A percentile compares a stretch with the other conserved stretches of the same genome.
Conservation (phyloP, 1,140 invertebrate species). For the Drosophila willistoni region DNA sequence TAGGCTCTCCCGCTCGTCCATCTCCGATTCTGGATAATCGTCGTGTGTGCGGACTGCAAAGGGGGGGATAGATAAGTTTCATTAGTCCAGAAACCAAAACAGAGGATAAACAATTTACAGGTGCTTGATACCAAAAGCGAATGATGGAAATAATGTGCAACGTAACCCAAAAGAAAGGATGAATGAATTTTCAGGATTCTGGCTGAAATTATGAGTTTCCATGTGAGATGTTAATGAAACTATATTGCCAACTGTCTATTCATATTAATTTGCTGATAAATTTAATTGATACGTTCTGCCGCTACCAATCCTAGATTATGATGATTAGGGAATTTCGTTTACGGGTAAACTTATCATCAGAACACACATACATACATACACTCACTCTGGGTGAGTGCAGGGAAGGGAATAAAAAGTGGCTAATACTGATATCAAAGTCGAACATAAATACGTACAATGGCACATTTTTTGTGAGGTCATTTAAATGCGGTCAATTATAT, state of each 20-base stretch:
- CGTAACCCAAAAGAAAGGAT: no score
- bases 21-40: constrained; percentile 80
- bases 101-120: no score
- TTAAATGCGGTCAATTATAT: constrained; percentile 66
- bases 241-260: not conserved
- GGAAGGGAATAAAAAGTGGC: constrained; percentile 8
- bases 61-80: not conserved
- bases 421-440: constrained; percentile 35
- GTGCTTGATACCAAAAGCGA: not conserved
- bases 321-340: not conserved
- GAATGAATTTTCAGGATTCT: no score
- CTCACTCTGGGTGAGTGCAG: not conserved
- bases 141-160: not conserved
- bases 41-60: constrained; percentile 81
- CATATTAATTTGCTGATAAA: constrained; percentile 10
- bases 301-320: not conserved
- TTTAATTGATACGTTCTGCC: constrained; percentile 9
- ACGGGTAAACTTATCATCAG: not conserved
- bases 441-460: not conserved
- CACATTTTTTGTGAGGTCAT: constrained; percentile 26
- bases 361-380: no score
- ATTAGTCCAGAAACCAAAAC: not conserved
- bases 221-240: no score
- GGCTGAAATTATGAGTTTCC: not conserved
- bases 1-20: constrained; percentile 82